Base-by-base conservation (phyloP, 2,888 invertebrate species). In the Spisula subtruncata region DNA sequence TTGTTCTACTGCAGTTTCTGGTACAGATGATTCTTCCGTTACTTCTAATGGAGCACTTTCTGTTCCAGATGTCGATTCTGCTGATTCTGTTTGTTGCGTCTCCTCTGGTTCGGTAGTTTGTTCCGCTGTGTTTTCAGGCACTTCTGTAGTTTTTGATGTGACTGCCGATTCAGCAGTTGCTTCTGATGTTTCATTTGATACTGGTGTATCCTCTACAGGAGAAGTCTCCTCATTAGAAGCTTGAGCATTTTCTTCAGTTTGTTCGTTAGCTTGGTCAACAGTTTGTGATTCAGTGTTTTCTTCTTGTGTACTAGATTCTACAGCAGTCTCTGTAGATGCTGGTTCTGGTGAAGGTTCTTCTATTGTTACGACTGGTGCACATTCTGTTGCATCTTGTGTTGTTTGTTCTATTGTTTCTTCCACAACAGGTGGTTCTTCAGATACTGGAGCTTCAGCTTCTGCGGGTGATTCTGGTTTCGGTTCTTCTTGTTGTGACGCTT, bases 231-330 rank as follows among this genome's bases (percentile, higher is more conserved):
- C 80, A 32, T 41, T 75, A 48, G 56, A 25, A 56, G 60, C 5
- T 83, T 87, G 83, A 51, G 66, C 51, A 54, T 60, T 60, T 82
- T 82, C 66, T 51, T 82, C 46, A 18, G 60, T 60, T 79, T 41
- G 48, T 32, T 41, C 54, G 56, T 35, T 48, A 35, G 29, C 14
- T 83, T 79, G 87, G n/a, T 83, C 51, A 51, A 82, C 46, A 66
- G 48, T 32, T n/a, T 51, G 29, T 82, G 66, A 18, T 81, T 83
- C 35, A 16, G 51, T 29, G 54, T 25, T 82, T 82, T 32, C 29
- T 16, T 60, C 83, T 1, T 41, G 66, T 29, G 66, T 25, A n/a
- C 25, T 71, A 46, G 84, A 48, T 46, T 41, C 16, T 48, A 81
- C 81, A 75, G 18, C 81, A 75, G 18, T 79, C 48, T 75, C 79